Percentiles rank a stretch among this genome's conserved stretches.
Evolutionary conservation across 2,797 vertebrate genomes (phyloP).

Genomic region (Mormyrops attenuatus): DNA sequence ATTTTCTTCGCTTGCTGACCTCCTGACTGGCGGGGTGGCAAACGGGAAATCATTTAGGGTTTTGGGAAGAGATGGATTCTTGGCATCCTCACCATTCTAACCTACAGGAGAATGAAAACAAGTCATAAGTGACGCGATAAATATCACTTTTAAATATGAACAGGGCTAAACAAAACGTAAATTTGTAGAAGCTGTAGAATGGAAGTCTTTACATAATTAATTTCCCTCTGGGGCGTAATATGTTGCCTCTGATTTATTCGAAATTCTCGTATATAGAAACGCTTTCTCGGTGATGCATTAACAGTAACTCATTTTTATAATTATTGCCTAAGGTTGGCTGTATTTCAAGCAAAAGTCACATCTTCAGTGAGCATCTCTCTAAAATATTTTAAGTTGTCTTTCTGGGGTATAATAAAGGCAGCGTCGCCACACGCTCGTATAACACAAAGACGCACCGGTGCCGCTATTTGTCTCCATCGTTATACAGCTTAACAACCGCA

Average conservation of each 20-base stretch:
- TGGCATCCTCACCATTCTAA: conserved; percentile 22
- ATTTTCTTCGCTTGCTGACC: conserved; percentile 39
- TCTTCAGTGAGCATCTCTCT: not conserved
- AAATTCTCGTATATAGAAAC: not conserved
- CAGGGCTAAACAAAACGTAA: conserved; percentile 6
- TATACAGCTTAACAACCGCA: not conserved
- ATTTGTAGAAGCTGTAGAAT: not conserved
- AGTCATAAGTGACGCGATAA: conserved; percentile 12
- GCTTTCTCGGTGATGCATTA: not conserved
- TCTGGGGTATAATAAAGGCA: not conserved
- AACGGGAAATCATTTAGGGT: not conserved
- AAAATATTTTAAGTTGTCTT: not conserved
- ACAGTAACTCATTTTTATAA: not conserved
- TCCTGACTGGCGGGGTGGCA: conserved; percentile 36
- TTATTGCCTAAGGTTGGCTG: not conserved
- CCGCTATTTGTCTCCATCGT: not conserved
- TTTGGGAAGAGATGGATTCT: not conserved
- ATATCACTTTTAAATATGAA: not conserved
- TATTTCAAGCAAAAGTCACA: not conserved
- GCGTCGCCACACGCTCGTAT: no score
- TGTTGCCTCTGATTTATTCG: not conserved
- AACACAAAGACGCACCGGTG: not conserved
- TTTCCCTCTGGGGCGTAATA: not conserved
- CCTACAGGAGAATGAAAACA: conserved; percentile 47
- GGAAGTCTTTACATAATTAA: not conserved